These are phyloP conservation scores for Danio aesculapii DNA, from an alignment of 2,797 vertebrate genomes.

Conservation along the genomic window DNA sequence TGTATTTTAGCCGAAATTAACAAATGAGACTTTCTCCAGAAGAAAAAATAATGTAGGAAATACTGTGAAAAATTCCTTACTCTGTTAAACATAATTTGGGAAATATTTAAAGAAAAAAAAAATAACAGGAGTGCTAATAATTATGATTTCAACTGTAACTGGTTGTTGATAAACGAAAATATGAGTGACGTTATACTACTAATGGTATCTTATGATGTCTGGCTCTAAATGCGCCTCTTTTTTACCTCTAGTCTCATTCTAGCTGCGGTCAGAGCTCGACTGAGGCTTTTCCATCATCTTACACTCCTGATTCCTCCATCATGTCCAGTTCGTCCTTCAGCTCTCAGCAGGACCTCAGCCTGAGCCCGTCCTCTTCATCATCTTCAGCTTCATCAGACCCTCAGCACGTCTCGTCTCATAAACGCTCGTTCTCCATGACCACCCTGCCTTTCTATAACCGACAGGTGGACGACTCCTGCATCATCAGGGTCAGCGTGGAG, in stretches of 20 bases:
- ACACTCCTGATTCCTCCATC: conserved; percentile 56
- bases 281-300: conserved; percentile 67
- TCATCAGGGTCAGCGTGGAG: conserved; percentile 87
- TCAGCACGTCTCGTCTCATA: conserved; percentile 55
- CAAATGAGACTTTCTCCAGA: no score
- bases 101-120: no score
- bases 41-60: no score
- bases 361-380: conserved; percentile 22
- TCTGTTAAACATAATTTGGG: no score
- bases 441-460: conserved; percentile 78
- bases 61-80: no score
- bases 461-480: conserved; percentile 82
- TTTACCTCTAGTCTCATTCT: conserved; percentile 71
- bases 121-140: no score
- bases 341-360: conserved; percentile 73
- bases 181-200: no score
- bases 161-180: no score
- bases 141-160: no score
- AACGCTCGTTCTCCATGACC: conserved; percentile 62
- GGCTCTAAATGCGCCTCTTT: neutral
- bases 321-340: conserved; percentile 70
- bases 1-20: no score
- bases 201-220: neutral
- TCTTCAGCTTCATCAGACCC: neutral
- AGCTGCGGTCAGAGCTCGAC: conserved; percentile 77